These are phyloP conservation scores for Acrocephalus scirpaceus DNA, from an alignment of 2,797 vertebrate genomes.

Conservation along the genomic window DNA sequence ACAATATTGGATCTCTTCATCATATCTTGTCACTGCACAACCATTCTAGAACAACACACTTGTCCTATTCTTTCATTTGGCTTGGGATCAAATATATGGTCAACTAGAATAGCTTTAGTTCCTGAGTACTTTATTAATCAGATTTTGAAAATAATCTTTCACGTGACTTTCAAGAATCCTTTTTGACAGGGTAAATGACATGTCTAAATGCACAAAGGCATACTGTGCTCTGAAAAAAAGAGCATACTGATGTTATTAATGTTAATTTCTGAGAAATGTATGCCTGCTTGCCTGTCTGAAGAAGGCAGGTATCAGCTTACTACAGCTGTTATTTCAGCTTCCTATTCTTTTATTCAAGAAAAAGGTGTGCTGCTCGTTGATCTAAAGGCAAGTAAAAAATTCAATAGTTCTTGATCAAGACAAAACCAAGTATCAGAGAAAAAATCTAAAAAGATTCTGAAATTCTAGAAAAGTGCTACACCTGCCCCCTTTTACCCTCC, in stretches of 20 bases:
- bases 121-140: neutral
- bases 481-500: neutral
- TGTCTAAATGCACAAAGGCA: neutral
- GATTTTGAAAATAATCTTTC: conserved; percentile 1
- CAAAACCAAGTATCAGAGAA: neutral
- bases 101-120: neutral
- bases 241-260: neutral
- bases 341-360: neutral
- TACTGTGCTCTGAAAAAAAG: neutral
- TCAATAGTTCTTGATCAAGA: neutral
- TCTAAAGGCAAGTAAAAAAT: neutral
- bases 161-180: neutral
- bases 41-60: neutral
- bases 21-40: neutral
- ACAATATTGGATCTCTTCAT: neutral
- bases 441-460: neutral
- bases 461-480: neutral
- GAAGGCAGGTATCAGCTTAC: neutral
- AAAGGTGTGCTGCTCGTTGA: neutral
- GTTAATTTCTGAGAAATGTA: neutral
- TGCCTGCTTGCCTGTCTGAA: neutral
- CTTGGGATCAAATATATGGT: neutral
- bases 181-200: neutral
- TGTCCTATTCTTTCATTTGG: neutral
- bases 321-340: neutral